Percentiles rank a stretch among this genome's conserved stretches.
phyloP scores from a whole-genome alignment of 2,113 vertebrate genomes.

The Salvelinus namaycush region DNA sequence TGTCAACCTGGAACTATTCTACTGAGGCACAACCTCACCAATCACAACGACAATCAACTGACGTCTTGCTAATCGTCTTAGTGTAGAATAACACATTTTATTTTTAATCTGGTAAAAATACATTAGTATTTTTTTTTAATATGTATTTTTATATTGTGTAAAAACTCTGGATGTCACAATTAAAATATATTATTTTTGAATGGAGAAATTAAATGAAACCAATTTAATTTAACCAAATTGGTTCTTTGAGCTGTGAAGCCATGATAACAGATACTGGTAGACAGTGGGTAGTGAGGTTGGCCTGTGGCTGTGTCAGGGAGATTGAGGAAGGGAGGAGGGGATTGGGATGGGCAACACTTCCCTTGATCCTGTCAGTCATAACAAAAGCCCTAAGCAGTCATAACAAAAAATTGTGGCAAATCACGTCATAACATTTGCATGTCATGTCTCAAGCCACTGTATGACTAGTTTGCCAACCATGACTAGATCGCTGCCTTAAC shows the following conservation, averaged over 20 bases:
- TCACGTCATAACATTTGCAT: not conserved
- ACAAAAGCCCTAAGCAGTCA: conserved; percentile 31
- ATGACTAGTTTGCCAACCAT: not conserved
- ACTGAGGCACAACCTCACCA: conserved; percentile 56
- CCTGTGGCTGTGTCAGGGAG: conserved; percentile 2
- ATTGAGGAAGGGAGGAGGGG: not conserved
- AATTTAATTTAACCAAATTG: not conserved
- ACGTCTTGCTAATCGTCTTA: not conserved
- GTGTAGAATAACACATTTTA: not conserved
- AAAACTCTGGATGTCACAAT: not conserved
- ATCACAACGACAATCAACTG: conserved; percentile 41
- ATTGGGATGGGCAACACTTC: conserved; percentile 49
- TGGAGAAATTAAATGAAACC: not conserved
- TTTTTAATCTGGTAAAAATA: too few relatives aligned
- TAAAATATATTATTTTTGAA: not conserved
- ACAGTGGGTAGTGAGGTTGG: conserved; percentile 63
- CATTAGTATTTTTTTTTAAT: too few relatives aligned
- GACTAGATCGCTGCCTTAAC: not conserved
- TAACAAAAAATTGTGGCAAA: not conserved
- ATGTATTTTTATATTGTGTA: too few relatives aligned
- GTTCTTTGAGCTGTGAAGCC: not conserved
- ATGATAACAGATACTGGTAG: not conserved
- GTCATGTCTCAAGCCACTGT: not conserved
- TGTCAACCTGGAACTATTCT: conserved; percentile 21
- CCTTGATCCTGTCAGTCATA: conserved; percentile 21